A percentile compares a stretch with the other conserved stretches of the same genome.
These are phyloP conservation scores for Hassar affinis DNA, from an alignment of 2,113 vertebrate genomes.

Conservation along the genomic window DNA sequence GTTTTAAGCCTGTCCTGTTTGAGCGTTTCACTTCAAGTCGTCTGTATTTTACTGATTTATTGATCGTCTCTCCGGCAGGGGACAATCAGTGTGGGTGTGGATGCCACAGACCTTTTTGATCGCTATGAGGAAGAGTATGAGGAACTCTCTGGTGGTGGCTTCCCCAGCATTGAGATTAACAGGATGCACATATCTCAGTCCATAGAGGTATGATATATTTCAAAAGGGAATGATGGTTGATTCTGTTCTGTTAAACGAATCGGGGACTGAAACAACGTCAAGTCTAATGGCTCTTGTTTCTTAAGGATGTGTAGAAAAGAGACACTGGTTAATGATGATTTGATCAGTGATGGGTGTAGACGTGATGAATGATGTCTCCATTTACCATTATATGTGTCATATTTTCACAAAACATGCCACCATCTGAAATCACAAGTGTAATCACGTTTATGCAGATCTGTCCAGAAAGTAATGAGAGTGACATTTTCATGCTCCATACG, in stretches of 20 bases:
- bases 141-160: constrained; percentile 76
- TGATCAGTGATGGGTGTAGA: not conserved
- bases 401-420: not conserved
- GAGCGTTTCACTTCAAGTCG: not conserved
- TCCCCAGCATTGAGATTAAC: constrained; percentile 95
- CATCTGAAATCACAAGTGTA: not conserved
- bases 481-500: too few species aligned
- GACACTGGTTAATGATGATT: not conserved
- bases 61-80: constrained; percentile 72
- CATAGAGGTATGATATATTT: constrained; percentile 82
- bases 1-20: constrained; percentile 61
- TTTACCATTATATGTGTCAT: not conserved
- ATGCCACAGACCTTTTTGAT: constrained; percentile 97
- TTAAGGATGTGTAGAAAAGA: not conserved
- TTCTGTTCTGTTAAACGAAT: not conserved
- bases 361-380: not conserved
- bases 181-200: constrained; percentile 99
- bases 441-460: not conserved
- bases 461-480: too few species aligned
- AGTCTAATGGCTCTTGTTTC: not conserved
- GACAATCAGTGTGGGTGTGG: constrained; percentile 93
- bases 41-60: not conserved
- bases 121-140: constrained; percentile 94
- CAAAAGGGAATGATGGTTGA: not conserved
- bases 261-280: not conserved